phyloP scores from a whole-genome alignment of 64 coral and sea anemone species.

The Hydrozoanthus tunicans region DNA sequence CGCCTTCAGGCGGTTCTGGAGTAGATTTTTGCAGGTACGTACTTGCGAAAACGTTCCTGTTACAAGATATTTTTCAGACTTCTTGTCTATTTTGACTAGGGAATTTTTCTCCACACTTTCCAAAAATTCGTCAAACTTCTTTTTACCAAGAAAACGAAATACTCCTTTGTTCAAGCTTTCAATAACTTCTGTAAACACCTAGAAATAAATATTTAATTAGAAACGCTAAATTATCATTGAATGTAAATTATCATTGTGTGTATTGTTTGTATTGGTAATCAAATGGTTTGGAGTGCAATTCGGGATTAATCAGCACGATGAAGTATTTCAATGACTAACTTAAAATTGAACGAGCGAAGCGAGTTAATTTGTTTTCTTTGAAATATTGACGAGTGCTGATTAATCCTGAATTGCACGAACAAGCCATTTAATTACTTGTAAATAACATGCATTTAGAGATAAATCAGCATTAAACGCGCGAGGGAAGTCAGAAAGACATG shows the following conservation, averaged over 20 bases:
- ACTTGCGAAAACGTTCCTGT: slow-evolving; percentile 31
- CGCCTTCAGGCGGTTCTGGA: not conserved
- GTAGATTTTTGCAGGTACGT: not conserved
- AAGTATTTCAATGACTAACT: too few species aligned
- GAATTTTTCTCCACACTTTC: not conserved
- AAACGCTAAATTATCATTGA: not conserved
- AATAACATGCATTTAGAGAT: too few species aligned
- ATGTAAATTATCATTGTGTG: not conserved
- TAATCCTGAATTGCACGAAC: too few species aligned
- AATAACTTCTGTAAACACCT: slow-evolving; percentile 24
- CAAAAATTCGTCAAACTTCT: not conserved
- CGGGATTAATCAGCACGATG: too few species aligned
- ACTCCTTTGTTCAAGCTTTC: not conserved
- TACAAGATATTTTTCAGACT: not conserved
- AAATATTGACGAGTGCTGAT: too few species aligned
- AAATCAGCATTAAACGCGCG: too few species aligned
- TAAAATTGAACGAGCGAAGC: too few species aligned
- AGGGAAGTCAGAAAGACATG: too few species aligned
- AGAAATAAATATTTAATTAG: not conserved
- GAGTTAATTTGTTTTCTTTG: too few species aligned
- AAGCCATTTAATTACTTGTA: too few species aligned
- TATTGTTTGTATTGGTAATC: not conserved
- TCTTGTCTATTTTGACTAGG: not conserved
- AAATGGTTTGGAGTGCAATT: too few species aligned
- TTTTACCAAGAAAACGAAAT: not conserved